A percentile compares a stretch with the other conserved stretches of the same genome.
These are phyloP conservation scores for Homalodisca vitripennis DNA, from an alignment of 1,140 invertebrate species.

Conservation along the genomic window DNA sequence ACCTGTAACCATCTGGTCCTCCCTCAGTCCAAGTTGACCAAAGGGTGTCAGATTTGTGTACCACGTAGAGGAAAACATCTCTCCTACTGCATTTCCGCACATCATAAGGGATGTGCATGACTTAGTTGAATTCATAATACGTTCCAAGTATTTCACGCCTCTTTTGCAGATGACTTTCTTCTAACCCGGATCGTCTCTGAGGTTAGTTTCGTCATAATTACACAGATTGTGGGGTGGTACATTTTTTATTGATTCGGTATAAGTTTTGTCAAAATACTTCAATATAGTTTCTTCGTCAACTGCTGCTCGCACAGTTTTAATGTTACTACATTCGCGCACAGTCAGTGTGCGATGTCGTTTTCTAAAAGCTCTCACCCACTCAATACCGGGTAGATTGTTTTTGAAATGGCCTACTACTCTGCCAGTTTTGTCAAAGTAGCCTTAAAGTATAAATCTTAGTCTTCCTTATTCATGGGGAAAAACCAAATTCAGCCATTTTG, in stretches of 20 bases:
- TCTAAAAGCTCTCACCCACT: conserved; percentile 42
- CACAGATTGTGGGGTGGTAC: conserved; percentile 45
- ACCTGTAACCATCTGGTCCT: conserved; percentile 41
- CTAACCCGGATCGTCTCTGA: conserved; percentile 45
- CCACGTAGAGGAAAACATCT: conserved; percentile 44
- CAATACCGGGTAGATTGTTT: conserved; percentile 44
- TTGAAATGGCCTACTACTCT: conserved; percentile 35
- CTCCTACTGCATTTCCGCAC: conserved; percentile 32
- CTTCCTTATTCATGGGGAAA: conserved; percentile 20
- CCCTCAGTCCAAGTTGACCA: conserved; percentile 43
- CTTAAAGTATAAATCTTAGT: conserved; percentile 19
- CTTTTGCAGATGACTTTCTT: conserved; percentile 35
- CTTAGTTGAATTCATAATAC: conserved; percentile 34
- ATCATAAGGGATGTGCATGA: conserved; percentile 35
- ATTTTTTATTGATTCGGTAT: conserved; percentile 31
- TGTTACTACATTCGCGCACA: conserved; percentile 40
- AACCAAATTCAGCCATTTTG: conserved; percentile 25
- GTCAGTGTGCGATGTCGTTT: conserved; percentile 37
- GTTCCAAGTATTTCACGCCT: conserved; percentile 33
- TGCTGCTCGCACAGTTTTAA: conserved; percentile 41
- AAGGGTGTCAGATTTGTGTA: conserved; percentile 45
- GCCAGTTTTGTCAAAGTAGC: conserved; percentile 23
- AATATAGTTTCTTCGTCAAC: conserved; percentile 1
- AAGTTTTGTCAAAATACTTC: conserved; percentile 20
- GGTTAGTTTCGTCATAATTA: conserved; percentile 52